Conservation (phyloP, 2,797 vertebrate genomes). For the Malacoraja senta region DNA sequence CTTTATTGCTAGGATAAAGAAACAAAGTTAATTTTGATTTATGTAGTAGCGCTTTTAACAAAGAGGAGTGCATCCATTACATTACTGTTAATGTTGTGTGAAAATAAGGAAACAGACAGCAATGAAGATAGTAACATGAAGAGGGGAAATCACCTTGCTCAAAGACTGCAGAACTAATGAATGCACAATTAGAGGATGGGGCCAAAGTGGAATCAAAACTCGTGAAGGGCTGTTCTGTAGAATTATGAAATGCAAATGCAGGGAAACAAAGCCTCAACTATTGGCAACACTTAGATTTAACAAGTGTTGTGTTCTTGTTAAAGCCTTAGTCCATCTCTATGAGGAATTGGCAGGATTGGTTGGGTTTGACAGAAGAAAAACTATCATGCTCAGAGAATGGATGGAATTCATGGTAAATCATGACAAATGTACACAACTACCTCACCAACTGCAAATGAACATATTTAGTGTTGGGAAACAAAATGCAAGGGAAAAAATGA, state of each 20-base stretch:
- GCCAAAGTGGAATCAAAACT: background rate
- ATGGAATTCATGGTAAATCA: background rate
- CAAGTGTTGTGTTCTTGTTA: background rate
- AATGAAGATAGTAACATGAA: background rate
- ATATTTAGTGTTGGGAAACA: background rate
- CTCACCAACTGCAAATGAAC: background rate
- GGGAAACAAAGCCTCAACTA: background rate
- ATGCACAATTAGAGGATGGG: no score
- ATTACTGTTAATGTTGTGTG: background rate
- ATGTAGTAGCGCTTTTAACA: background rate
- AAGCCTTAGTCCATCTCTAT: background rate
- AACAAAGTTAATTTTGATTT: background rate
- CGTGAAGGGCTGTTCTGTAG: background rate
- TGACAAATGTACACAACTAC: background rate
- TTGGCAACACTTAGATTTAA: background rate
- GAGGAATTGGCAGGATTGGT: background rate
- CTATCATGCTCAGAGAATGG: background rate
- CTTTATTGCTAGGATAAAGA: background rate
- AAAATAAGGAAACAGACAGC: background rate
- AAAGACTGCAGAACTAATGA: background rate
- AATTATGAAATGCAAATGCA: conserved; percentile 5
- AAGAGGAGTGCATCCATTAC: background rate
- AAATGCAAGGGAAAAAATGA: background rate
- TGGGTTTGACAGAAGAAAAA: background rate
- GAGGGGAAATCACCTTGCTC: background rate